Evolutionary conservation across 2,797 vertebrate species (phyloP), one percentile per base, ranked within the genome.

Genomic region (Syndactyla subalaris): DNA sequence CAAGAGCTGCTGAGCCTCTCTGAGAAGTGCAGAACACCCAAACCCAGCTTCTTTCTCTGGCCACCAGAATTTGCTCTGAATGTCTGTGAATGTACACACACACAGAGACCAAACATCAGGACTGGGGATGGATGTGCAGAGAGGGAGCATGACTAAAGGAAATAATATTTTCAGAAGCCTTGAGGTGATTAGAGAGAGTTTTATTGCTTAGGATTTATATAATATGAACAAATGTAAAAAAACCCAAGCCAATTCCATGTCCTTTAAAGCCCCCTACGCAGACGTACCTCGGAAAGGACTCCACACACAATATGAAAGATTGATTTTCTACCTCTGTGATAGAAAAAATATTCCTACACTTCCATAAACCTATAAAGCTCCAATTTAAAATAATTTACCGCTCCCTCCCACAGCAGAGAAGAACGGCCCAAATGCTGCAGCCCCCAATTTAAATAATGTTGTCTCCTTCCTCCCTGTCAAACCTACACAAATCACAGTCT

Each of bases 381-480:
- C 85, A 74, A 54, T 75, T 62, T 84, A 46, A 90, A 94, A 75
- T 70, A 74, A 88, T 88, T 92, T 65, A 46, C 26, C 27, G 49
- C 14, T 72, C 41, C 74, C 41, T 78, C 59, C 68, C 38, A 71
- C 11, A 46, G 59, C 43, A 91, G 39, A 75, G 52, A 41, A 72
- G 51, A 79, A 68, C 0, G 0, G 18, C 34, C 49, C 49, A 74
- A 68, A 63, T 18, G 10, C 41, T 54, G 46, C 29, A 46, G 46
- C 8, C 34, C 23, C 27, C 1, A 1, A 36, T 52, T 57, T 63
- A 88, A 84, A 82, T 49, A 49, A 48, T 7, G 8, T 14, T 57
- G 38, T 32, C 15, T 2, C 24, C 49, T 77, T 24, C 46, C 12
- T 85, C 30, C 76, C 34, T 57, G 66, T 70, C 54, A 80, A 80